These are phyloP conservation scores for Pygmarrhopalites habei DNA, from an alignment of 1,140 invertebrate species.

Conservation along the genomic window DNA sequence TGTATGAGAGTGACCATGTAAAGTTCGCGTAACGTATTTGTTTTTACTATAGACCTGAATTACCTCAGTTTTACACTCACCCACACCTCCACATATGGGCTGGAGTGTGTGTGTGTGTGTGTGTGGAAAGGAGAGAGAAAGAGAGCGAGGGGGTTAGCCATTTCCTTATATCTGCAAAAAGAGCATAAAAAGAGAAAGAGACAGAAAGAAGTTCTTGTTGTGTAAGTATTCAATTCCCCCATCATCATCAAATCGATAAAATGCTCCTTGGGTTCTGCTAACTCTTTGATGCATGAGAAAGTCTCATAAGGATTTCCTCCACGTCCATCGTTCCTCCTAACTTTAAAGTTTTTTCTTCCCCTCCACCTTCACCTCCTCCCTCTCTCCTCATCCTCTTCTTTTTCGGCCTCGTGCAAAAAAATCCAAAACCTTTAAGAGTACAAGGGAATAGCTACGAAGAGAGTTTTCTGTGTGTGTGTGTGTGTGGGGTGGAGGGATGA, in stretches of 20 bases:
- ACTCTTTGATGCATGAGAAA: conserved; percentile 16
- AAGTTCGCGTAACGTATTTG: background rate
- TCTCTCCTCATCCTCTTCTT: conserved; percentile 5
- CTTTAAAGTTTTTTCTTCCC: conserved; percentile 7
- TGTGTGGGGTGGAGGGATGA: background rate
- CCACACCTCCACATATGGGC: too few relatives aligned
- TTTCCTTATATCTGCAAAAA: too few relatives aligned
- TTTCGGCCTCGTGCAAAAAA: too few relatives aligned
- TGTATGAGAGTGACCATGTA: background rate
- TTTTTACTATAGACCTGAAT: background rate
- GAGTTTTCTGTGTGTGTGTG: too few relatives aligned
- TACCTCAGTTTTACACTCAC: too few relatives aligned
- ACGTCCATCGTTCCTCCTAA: conserved; percentile 2
- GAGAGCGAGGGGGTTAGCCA: too few relatives aligned
- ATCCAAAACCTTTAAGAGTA: too few relatives aligned
- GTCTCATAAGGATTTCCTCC: conserved; percentile 15
- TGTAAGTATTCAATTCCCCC: conserved; percentile 12
- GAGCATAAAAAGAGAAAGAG: background rate
- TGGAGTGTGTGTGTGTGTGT: too few relatives aligned
- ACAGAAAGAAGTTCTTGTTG: background rate
- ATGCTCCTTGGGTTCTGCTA: conserved; percentile 9
- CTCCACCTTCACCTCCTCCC: background rate
- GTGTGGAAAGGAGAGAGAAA: too few relatives aligned
- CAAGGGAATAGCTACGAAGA: too few relatives aligned
- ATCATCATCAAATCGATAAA: conserved; percentile 10